Evolutionary conservation across 2,113 vertebrate species (phyloP), one percentile per base, ranked within the genome.

Genomic region (Poeciliopsis prolifica): DNA sequence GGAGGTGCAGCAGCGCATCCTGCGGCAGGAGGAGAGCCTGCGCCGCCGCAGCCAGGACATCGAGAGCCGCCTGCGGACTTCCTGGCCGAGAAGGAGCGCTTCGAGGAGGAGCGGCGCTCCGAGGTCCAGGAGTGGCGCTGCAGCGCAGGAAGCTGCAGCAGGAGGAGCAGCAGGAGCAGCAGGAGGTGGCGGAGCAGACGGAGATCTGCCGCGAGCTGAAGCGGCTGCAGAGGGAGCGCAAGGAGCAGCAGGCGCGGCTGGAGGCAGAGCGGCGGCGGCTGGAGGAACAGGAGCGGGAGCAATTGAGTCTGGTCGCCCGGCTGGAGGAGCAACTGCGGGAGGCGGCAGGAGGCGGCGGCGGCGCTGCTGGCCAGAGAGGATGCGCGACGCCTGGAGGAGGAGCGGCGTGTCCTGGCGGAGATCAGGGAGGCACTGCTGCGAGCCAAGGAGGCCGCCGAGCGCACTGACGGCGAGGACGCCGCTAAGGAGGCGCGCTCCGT

Each of bases 31-130:
- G 85, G 98, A 99, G 89, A 97, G 92, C 77, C 95, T 99, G 72
- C 96, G 95, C 37, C 92, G 75, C 51, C 95, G 95, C 77, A 97
- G 95, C 80, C 95, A 96, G 89, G 97, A 98, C 92, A 96, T 99
- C 17, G 97, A 99, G 90, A 96, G 95, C 89, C 95, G 95, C 61
- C 94, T 99, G 69, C 94, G 94, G 96, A 98, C 86, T 91, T 99
- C 83, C 94, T 98, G 8, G 96, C 95, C 0, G 96, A 98, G 92
- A 98, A 97, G 83, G 96, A 97, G 82, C 96, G 95, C 74, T 98
- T 98, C 42, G 95, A 98, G 91, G 96, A 97, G 87, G 97, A 97
- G 85, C 75, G 92, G 3, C 86, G 86, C 67, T 70, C 80, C 0
- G 91, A 98, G n/a, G 92, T 96, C 78, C 94, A 95, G 74, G 96